Conservation (phyloP, 2,113 vertebrate species). For the Vireo altiloquus region DNA sequence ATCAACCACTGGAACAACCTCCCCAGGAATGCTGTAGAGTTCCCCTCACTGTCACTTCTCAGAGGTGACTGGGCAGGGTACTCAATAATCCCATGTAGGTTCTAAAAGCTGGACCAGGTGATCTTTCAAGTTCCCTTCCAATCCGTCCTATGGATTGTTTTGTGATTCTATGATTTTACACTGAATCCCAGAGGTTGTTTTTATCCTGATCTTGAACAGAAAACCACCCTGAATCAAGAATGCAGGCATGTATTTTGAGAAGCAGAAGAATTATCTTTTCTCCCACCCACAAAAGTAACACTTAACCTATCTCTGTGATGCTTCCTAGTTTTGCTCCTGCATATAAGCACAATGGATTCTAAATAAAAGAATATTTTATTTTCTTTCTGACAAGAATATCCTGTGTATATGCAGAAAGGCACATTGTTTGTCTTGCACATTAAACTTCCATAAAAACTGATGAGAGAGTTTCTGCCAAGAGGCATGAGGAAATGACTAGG, state of each 20-base stretch:
- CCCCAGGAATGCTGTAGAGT: background rate
- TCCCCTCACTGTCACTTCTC: background rate
- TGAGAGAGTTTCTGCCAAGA: background rate
- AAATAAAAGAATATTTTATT: background rate
- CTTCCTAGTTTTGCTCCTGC: background rate
- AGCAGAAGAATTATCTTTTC: background rate
- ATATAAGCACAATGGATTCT: background rate
- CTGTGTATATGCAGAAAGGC: background rate
- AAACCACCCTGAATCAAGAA: background rate
- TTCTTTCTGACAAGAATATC: background rate
- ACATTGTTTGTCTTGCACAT: background rate
- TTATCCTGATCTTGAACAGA: background rate
- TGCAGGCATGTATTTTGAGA: background rate
- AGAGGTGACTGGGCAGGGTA: background rate
- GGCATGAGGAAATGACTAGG: background rate
- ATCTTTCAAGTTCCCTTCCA: background rate
- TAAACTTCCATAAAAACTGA: background rate
- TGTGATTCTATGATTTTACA: background rate
- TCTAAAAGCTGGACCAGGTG: background rate
- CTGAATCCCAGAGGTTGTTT: background rate
- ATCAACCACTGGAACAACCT: background rate
- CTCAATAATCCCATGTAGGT: rapidly evolving
- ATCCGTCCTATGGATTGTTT: background rate
- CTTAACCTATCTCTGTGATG: background rate
- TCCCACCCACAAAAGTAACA: background rate